Conservation (phyloP, 1,140 invertebrate species). For the Sitophilus oryzae region DNA sequence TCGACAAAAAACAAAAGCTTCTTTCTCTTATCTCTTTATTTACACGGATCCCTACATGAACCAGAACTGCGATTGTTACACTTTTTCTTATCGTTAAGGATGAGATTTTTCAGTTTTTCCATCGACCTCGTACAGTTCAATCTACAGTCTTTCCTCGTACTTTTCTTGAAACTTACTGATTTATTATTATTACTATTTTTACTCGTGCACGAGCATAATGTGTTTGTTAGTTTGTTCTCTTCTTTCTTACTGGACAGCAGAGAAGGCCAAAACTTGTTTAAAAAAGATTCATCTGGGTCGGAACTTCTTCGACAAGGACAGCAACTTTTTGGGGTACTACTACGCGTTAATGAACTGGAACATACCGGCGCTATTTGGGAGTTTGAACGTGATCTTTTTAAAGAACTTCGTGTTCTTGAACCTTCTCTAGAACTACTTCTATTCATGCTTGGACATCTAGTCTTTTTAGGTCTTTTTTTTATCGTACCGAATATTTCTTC, state of each 20-base stretch:
- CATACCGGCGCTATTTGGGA: background rate
- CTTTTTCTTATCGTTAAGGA: background rate
- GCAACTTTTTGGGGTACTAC: background rate
- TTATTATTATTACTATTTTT: background rate
- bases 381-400: background rate
- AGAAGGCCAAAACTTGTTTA: no score
- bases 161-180: background rate
- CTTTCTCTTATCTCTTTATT: no score
- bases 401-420: background rate
- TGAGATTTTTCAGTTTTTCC: background rate
- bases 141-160: background rate
- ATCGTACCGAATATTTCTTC: conserved; percentile 13
- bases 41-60: no score
- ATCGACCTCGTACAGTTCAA: background rate
- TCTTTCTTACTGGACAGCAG: background rate
- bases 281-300: no score
- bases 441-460: background rate
- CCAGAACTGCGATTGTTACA: no score
- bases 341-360: background rate
- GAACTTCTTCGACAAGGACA: no score
- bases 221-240: background rate
- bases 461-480: background rate
- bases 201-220: background rate
- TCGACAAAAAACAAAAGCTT: no score
- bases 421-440: background rate